phyloP scores from a whole-genome alignment of 2,888 invertebrate genomes.

The Rhodophaea formosa region DNA sequence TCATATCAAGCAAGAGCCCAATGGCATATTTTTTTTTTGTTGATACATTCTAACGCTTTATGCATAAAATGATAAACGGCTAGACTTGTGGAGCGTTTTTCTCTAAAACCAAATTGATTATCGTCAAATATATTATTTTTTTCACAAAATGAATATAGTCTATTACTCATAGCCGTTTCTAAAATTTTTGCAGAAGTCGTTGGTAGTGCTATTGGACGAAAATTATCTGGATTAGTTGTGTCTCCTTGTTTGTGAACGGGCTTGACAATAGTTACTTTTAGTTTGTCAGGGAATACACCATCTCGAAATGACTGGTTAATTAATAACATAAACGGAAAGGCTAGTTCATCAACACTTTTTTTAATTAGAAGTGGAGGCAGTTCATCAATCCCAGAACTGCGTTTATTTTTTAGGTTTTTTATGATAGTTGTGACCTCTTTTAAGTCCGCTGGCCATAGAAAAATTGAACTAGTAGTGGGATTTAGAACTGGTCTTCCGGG shows the following conservation, averaged over 20 bases:
- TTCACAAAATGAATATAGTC: background rate
- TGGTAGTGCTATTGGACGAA: too few species aligned
- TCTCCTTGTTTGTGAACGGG: too few species aligned
- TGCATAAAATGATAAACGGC: background rate
- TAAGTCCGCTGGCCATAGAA: too few species aligned
- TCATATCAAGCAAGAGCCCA: slow-evolving; percentile 10
- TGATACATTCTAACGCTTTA: background rate
- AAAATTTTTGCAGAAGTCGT: too few species aligned
- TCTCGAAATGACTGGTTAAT: too few species aligned
- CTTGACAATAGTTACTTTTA: background rate
- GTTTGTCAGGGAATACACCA: background rate
- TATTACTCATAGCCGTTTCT: background rate
- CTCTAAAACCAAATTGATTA: background rate
- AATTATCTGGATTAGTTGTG: too few species aligned
- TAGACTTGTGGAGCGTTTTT: background rate
- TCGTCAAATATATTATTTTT: background rate
- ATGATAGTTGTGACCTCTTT: too few species aligned
- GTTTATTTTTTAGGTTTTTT: too few species aligned
- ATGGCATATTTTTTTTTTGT: background rate
- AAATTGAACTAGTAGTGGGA: too few species aligned
- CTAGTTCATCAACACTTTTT: background rate
- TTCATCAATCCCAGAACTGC: too few species aligned
- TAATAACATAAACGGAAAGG: background rate
- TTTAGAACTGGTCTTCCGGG: background rate
- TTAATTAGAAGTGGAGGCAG: too few species aligned